These are phyloP conservation scores for Panonychus citri DNA, from an alignment of 1,140 invertebrate species.

Conservation along the genomic window DNA sequence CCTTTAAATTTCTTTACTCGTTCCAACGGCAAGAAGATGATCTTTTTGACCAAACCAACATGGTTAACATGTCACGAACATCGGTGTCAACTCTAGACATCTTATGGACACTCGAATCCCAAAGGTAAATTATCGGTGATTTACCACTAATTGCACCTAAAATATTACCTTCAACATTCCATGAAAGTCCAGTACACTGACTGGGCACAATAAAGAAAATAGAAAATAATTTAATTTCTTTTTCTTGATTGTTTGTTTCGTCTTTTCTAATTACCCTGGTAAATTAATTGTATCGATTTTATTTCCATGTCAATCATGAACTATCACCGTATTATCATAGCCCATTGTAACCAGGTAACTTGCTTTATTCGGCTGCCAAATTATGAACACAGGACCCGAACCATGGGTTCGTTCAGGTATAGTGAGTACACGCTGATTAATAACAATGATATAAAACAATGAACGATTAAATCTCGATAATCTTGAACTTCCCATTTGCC, in stretches of 20 bases:
- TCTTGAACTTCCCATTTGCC: too few species aligned
- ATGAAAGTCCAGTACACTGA: constrained; percentile 61
- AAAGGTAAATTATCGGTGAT: constrained; percentile 51
- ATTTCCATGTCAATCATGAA: constrained; percentile 75
- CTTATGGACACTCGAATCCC: constrained; percentile 65
- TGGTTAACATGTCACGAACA: constrained; percentile 54
- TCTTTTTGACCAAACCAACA: constrained; percentile 66
- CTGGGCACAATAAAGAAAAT: constrained; percentile 24
- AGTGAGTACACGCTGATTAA: constrained; percentile 17
- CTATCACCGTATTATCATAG: constrained; percentile 35
- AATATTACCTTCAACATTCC: constrained; percentile 85
- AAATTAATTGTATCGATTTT: constrained; percentile 58
- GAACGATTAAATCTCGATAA: too few species aligned
- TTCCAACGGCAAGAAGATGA: constrained; percentile 65
- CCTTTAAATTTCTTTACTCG: constrained; percentile 71
- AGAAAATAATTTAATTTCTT: too few species aligned
- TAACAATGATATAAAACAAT: too few species aligned
- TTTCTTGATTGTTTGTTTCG: too few species aligned
- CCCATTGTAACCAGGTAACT: constrained; percentile 30
- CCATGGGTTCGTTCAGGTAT: constrained; percentile 23
- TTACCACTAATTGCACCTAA: constrained; percentile 64
- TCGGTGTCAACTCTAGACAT: constrained; percentile 48
- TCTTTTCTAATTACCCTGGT: constrained; percentile 52
- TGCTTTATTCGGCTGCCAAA: constrained; percentile 27
- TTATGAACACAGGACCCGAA: constrained; percentile 22